Base-by-base conservation (phyloP, 2,113 vertebrate species). In the Noturus placidus region DNA sequence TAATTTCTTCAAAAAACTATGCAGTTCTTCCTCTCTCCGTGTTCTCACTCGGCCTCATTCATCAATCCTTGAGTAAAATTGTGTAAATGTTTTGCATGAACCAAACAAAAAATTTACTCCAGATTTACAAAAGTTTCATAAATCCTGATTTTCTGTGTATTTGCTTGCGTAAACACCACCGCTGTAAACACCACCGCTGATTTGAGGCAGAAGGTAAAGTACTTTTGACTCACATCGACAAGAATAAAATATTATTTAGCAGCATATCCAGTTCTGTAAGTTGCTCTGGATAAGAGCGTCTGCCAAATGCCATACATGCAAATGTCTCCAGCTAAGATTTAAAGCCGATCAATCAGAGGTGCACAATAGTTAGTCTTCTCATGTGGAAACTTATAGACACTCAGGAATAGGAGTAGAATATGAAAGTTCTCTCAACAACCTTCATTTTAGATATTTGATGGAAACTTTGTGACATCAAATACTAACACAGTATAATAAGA, bases 1-100 rank as follows among this genome's bases (percentile, higher is more conserved):
- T 61, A 14, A 87, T 67, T 70, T 81, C 33, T 63, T 82, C 20
- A 81, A 50, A n/a, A 81, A 83, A 69, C 22, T 38, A 57, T 8
- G 17, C 22, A 69, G 20, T 46, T 54, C 61, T 38, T 69, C 46
- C 30, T 6, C 50, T 77, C 70, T 63, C 83, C 65, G 27, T 70
- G 17, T 59, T 46, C n/a, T 35, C 52, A 38, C 8, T 70, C 13
- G 63, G 14, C 27, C 76, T 54, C 14, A 30, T 30, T n/a, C 72
- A 50, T 76, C 42, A 42, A 25, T 42, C 1, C 13, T 50, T 50
- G 10, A 50, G 25, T 13, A 50, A 77, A 54, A 50, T 4, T 33
- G 11, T 33, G 46, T 33, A 22, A 10, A 25, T 46, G 13, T 25
- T 25, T 25, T 74, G 5, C 38, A 25, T 27, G 25, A 76, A 76